phyloP scores from a whole-genome alignment of 2,888 invertebrate genomes.

The Aquatica leii region DNA sequence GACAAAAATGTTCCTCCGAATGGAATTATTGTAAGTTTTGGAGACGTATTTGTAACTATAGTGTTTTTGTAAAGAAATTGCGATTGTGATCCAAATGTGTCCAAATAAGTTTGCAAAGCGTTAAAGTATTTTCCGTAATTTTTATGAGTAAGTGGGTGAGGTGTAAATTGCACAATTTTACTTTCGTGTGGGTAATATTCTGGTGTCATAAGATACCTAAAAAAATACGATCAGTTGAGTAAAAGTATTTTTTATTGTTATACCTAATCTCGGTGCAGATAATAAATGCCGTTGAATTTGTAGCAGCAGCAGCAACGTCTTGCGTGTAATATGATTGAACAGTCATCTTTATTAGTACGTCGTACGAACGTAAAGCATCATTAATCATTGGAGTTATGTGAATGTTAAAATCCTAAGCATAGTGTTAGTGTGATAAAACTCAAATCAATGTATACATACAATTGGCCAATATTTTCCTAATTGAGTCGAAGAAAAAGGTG shows the following conservation, averaged over 20 bases:
- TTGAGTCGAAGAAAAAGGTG: not conserved
- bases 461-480: conserved; percentile 9
- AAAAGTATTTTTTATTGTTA: no score
- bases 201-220: conserved; percentile 10
- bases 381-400: not conserved
- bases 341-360: not conserved
- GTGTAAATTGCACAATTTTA: conserved; percentile 4
- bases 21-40: not conserved
- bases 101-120: not conserved
- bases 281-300: not conserved
- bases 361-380: conserved; percentile 1
- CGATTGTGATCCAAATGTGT: not conserved
- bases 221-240: not conserved
- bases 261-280: not conserved
- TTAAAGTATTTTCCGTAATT: conserved; percentile 7
- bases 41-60: not conserved
- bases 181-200: conserved; percentile 11
- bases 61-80: not conserved
- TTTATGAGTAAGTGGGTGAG: conserved; percentile 13
- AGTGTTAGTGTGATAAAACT: not conserved
- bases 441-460: conserved; percentile 3
- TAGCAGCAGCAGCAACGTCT: not conserved
- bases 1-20: not conserved
- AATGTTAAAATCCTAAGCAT: conserved; percentile 11
- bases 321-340: not conserved